A percentile compares a stretch with the other conserved stretches of the same genome.
Evolutionary conservation across 2,888 invertebrate species (phyloP).

Genomic region (Hecatera dysodea): DNA sequence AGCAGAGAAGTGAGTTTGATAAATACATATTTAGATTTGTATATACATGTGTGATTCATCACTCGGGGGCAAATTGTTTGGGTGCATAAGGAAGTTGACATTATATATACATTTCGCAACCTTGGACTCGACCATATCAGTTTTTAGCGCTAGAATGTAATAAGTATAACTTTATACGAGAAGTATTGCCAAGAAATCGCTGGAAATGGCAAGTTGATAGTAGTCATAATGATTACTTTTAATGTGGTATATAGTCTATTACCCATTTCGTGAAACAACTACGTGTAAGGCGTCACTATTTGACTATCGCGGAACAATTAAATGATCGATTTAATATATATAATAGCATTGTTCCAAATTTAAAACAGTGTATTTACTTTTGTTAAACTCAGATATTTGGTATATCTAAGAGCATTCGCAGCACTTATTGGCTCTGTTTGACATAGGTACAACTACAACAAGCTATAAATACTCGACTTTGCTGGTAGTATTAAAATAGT

Average conservation of each 20-base stretch:
- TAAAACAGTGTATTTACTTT: slow-evolving; percentile 33
- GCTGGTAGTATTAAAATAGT: background rate
- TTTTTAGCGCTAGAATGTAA: slow-evolving; percentile 33
- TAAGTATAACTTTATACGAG: slow-evolving; percentile 37
- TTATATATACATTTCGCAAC: slow-evolving; percentile 46
- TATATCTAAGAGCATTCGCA: slow-evolving; percentile 12
- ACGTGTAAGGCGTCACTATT: slow-evolving; percentile 33
- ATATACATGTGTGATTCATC: slow-evolving; percentile 50
- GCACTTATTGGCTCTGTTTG: slow-evolving; percentile 16
- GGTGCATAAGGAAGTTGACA: slow-evolving; percentile 64
- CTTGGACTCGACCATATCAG: slow-evolving; percentile 45
- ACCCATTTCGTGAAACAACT: slow-evolving; percentile 39
- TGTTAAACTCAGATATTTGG: slow-evolving; percentile 8
- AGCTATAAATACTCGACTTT: slow-evolving; percentile 2
- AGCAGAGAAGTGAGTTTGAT: background rate
- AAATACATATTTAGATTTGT: slow-evolving; percentile 32
- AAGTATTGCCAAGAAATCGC: slow-evolving; percentile 23
- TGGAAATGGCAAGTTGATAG: slow-evolving; percentile 20
- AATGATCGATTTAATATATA: slow-evolving; percentile 29
- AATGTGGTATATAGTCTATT: slow-evolving; percentile 23
- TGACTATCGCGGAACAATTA: slow-evolving; percentile 20
- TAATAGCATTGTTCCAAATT: slow-evolving; percentile 1
- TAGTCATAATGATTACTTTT: slow-evolving; percentile 27
- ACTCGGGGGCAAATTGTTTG: slow-evolving; percentile 42
- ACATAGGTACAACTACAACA: background rate